Conservation (phyloP, 2,797 vertebrate genomes). For the Euphonia xanthogaster region DNA sequence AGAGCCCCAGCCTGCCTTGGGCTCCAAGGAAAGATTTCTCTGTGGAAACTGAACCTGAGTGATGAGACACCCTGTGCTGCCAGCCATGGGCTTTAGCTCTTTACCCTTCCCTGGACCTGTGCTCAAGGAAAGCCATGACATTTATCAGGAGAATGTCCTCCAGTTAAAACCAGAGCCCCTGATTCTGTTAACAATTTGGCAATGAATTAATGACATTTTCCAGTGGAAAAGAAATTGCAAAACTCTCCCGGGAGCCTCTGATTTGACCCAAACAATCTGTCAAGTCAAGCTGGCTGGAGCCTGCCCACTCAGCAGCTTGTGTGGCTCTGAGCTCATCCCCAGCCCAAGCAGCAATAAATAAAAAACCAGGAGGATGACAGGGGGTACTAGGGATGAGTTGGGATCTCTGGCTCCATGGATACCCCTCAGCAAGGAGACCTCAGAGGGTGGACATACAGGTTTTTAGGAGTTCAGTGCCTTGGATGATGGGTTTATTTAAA, state of each 20-base stretch:
- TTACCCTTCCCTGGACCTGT: neutral
- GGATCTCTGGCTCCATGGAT: neutral
- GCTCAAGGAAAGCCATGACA: neutral
- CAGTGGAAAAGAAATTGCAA: conserved; percentile 26
- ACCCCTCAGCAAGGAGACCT: neutral
- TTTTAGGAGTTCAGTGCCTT: neutral
- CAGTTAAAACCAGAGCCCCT: neutral
- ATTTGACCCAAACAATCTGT: neutral
- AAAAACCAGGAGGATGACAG: neutral
- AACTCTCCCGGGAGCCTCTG: conserved; percentile 27
- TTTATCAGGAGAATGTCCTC: neutral
- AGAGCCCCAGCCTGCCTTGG: neutral
- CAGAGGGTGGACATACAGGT: neutral
- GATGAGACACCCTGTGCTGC: neutral
- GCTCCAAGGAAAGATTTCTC: neutral
- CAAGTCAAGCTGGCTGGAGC: neutral
- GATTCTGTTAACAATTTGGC: conserved; percentile 4
- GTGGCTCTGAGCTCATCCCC: neutral
- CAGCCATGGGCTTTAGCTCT: neutral
- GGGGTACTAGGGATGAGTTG: fast-evolving
- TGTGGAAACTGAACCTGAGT: fast-evolving
- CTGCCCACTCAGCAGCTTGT: neutral
- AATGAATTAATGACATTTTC: conserved; percentile 40
- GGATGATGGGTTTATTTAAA: neutral
- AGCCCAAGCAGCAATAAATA: neutral